Percentiles rank a stretch among this genome's conserved stretches.
Evolutionary conservation across 1,140 invertebrate species (phyloP).

Genomic region (Philotrypesis tridentata): DNA sequence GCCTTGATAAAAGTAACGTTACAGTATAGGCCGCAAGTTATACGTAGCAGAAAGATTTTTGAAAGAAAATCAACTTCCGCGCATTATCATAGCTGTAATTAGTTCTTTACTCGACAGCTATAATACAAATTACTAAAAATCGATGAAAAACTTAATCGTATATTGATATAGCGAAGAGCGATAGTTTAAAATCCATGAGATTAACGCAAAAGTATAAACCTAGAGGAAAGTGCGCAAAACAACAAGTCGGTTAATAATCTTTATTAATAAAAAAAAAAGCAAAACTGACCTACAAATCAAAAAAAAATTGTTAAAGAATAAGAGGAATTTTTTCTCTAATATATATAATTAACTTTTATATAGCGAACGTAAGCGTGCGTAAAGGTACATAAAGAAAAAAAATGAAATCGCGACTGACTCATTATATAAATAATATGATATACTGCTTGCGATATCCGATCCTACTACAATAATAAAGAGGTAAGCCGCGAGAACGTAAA

Average conservation of each 20-base stretch:
- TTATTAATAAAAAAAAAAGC: conserved; percentile 41
- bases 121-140: background rate
- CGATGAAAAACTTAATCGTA: background rate
- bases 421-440: conserved; percentile 38
- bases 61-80: background rate
- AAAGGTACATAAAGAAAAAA: conserved; percentile 14
- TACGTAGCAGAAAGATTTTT: too few relatives aligned
- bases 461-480: conserved; percentile 54
- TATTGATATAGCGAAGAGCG: conserved; percentile 6
- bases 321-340: conserved; percentile 54
- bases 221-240: background rate
- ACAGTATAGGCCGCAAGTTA: too few relatives aligned
- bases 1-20: too few relatives aligned
- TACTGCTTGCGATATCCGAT: conserved; percentile 59
- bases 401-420: conserved; percentile 52
- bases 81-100: background rate
- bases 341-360: conserved; percentile 57
- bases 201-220: conserved; percentile 6
- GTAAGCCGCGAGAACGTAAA: conserved; percentile 38
- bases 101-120: background rate
- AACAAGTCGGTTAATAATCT: conserved; percentile 34
- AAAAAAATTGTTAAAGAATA: conserved; percentile 26
- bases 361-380: conserved; percentile 40
- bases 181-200: background rate
- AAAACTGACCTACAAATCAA: background rate